Base-by-base conservation (phyloP, 2,113 vertebrate genomes). In the Sprattus sprattus region DNA sequence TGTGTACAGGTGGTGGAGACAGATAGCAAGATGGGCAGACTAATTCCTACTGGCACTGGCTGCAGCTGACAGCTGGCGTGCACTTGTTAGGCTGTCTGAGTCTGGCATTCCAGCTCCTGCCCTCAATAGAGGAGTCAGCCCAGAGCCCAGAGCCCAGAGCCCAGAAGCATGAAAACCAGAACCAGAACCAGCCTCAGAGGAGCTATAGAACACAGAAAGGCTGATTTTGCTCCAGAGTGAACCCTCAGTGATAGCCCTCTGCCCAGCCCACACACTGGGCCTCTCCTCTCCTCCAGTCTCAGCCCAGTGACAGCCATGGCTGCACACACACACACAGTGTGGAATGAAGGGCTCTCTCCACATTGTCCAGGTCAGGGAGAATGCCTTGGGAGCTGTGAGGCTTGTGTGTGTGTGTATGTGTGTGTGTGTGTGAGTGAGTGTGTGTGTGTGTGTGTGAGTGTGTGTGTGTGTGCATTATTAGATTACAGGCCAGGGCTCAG, bases 391-490 rank as follows among this genome's bases (percentile, higher is more conserved):
- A 67, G 8, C 60, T 28, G 25, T 28, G 60, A 67, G 60, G 22
- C n/a, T 57, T 60, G 57, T 84, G 82, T 39, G 39, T 39, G 39
- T 39, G n/a, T n/a, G n/a, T n/a, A n/a, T 57, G 54, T 57, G 54
- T 57, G 11, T 57, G 52, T 57, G 52, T 57, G 52, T 57, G 52
- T 57, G 52, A 22, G 57, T 64, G 18, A n/a, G 57, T 64, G 18
- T 67, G 60, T 67, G 8, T 78, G 67, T 84, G 64, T 52, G 81
- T 82, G 46, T 88, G 85, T 86, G 85, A 85, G 78, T 85, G 84
- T 83, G 86, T 88, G 60, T 81, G 50, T 83, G 84, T 67, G 86
- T 86, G 85, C 89, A 90, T 82, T 91, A 93, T 94, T 92, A 90
- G 89, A 93, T 92, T 92, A 92, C 82, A 39, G 89, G 86, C 84